Evolutionary conservation across 2,113 vertebrate species (phyloP), one percentile per base, ranked within the genome.

Genomic region (Lethenteron reissneri): DNA sequence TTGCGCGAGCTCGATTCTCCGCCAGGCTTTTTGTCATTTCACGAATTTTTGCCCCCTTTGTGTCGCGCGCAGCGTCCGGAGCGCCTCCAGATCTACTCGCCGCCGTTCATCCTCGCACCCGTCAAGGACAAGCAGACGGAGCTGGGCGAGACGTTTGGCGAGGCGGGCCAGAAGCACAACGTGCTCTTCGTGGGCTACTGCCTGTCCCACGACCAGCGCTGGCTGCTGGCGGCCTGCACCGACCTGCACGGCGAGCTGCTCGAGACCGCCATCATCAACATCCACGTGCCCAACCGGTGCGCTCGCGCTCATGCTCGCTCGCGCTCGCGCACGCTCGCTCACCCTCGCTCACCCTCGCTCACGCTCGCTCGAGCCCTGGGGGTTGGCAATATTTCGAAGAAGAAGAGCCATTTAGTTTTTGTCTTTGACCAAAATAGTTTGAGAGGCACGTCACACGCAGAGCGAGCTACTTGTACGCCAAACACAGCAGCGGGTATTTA

Each of bases 171-270:
- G 78, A 92, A 87, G 72, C 89, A 89, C 80, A 91, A 90, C 0
- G 89, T 97, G 71, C 87, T 97, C 56, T 97, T 87, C 64, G 90
- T 97, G 6, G 91, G 90, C 4, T 97, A 97, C 72, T 97, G 92
- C 76, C 82, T 95, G 74, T 97, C 92, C 70, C 91, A 96, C 1
- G 92, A 97, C 78, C 92, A 97, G 82, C 90, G 91, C 71, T 97
- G 92, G 90, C 87, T 97, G 68, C 81, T 97, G 78, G 92, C 87
- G 9, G 94, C 89, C 77, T 97, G 92, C 79, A 97, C 92, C 0
- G 92, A 97, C 80, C 88, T 95, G 78, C 87, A 96, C 2, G 92
- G 92, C 58, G 92, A 95, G 75, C 77, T 97, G 60, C 12, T 95
- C 75, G 92, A 97, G 77, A 95, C 90, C 71, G 87, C 87, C 77